Evolutionary conservation across 2,888 invertebrate genomes (phyloP), one percentile per base, ranked within the genome.

Genomic region (Meganola albula): DNA sequence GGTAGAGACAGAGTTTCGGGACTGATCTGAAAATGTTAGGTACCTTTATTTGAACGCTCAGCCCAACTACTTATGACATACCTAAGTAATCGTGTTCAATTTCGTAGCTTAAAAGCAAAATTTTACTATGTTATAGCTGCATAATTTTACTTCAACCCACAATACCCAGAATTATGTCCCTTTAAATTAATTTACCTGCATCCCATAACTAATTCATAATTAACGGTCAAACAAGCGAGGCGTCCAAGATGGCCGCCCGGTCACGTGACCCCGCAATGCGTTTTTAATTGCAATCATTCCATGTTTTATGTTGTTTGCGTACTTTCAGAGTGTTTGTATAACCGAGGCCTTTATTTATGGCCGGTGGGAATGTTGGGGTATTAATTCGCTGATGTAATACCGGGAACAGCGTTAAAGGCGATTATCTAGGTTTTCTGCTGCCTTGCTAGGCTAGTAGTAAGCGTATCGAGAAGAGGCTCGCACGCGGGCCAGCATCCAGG

Each of bases 201-300:
- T 36, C 26, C 21, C 57, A 37, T 44, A 40, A 44, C 50, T 48
- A 58, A 65, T 63, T 69, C 61, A 66, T 61, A 64, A 53, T 57
- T 60, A 71, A 62, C 55, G 53, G 60, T 22, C 26, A 26, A 31
- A 33, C 31, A 29, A 33, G 40, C 37, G 33, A 40, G 39, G 45
- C 44, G 44, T 53, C 47, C 71, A 80, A 80, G 74, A 83, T 82
- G 83, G 82, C 83, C 63, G 45, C 56, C 45, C 48, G 54, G 71
- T 58, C 78, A 74, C 77, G 79, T 73, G 80, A 68, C 74, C 75
- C 49, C 56, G 56, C 78, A 78, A 82, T 82, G 82, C 80, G 79
- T 85, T 84, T 84, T 82, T 84, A 84, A 84, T 82, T 84, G 83
- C 80, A 83, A 84, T 83, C 82, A 79, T 84, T 80, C 71, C 74